Base-by-base conservation (phyloP, 2,888 invertebrate genomes). In the Junonia oenone region DNA sequence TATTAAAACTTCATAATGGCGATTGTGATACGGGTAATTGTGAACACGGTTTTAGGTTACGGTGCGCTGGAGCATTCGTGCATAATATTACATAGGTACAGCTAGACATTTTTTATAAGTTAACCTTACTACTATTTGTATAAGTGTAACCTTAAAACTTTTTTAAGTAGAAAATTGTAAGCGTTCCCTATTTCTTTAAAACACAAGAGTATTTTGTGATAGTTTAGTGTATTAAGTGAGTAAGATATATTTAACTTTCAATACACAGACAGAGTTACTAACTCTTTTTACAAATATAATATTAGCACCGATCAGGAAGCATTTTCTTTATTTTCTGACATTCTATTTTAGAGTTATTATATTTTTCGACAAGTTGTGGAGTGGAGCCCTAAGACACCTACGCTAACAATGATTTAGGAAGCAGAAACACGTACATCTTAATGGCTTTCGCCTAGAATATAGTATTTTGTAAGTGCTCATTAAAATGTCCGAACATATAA, bases 1-100 rank as follows among this genome's bases (percentile, higher is more conserved):
- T 57, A 57, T 55, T 55, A 60, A 55, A 57, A 49, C 51, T 49
- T 55, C 49, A 50, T 60, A 52, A 60, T 57, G 46, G 54, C 33
- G 54, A 54, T 33, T 40, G 51, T 45, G 45, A 45, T 6, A 19
- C 51, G 27, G 26, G 60, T 57, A 56, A 54, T 46, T 45, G 56
- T 49, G 54, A 31, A 40, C 17, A 19, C 22, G 27, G 15, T 29
- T 22, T 51, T 26, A 56, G 45, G 51, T 31, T 40, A 22, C n/a
- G 38, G 47, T 38, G 29, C 55, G 52, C 11, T 49, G 11, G 35
- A 29, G 37, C 22, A 56, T 52, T 6, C 22, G 50, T 45, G 50
- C 38, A 31, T 48, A 52, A 26, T 19, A 26, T 26, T n/a, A n/a
- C n/a, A n/a, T 11, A 9, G 1, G 5, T 2, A 22, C 1, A 37